These are phyloP conservation scores for Eristalis pertinax DNA, from an alignment of 2,888 invertebrate species.

Conservation along the genomic window DNA sequence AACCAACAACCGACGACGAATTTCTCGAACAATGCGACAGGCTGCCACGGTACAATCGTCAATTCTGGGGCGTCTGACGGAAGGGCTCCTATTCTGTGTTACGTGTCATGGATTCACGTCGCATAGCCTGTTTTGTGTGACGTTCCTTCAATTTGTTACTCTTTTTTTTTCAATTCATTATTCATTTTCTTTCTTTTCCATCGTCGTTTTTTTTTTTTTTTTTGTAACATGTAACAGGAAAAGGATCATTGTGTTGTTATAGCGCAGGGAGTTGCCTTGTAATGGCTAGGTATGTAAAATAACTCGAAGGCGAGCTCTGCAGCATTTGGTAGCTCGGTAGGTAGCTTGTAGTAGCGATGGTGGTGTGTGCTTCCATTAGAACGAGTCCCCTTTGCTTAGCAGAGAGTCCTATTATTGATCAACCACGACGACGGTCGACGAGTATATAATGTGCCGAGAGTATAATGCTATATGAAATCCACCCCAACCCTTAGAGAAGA, in stretches of 20 bases:
- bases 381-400: constrained; percentile 15
- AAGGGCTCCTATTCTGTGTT: constrained; percentile 60
- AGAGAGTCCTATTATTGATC: constrained; percentile 26
- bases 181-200: constrained; percentile 30
- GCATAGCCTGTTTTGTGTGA: constrained; percentile 50
- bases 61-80: constrained; percentile 51
- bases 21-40: constrained; percentile 55
- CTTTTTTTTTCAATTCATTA: constrained; percentile 38
- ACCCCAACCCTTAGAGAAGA: constrained; percentile 2
- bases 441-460: constrained; percentile 30
- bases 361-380: constrained; percentile 21
- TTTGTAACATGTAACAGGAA: constrained; percentile 58
- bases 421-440: constrained; percentile 39
- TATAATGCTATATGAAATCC: constrained; percentile 14
- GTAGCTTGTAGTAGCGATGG: constrained; percentile 5
- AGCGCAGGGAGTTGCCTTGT: constrained; percentile 56
- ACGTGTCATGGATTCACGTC: constrained; percentile 56
- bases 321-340: not conserved
- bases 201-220: constrained; percentile 12
- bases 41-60: constrained; percentile 31
- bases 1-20: constrained; percentile 13
- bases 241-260: constrained; percentile 64
- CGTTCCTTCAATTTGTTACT: constrained; percentile 67
- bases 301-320: constrained; percentile 8
- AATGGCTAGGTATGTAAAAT: constrained; percentile 40